Evolutionary conservation across 2,797 vertebrate species (phyloP).

Genomic region (Thalassophryne amazonica): DNA sequence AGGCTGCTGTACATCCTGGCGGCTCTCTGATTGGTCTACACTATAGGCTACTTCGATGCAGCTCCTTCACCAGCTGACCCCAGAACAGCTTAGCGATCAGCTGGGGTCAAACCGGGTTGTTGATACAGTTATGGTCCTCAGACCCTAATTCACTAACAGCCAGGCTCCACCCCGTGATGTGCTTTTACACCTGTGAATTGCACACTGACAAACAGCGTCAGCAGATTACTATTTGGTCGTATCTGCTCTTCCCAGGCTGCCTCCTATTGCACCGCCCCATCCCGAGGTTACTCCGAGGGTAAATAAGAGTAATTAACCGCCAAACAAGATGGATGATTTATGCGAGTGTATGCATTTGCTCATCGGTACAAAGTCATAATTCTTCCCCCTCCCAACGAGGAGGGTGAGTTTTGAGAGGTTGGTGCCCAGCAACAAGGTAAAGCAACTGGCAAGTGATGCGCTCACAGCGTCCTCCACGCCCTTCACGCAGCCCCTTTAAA

Average conservation of each 20-base stretch:
- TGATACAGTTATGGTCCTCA: slow-evolving; percentile 48
- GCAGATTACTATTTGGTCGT: slow-evolving; percentile 73
- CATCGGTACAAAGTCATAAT: slow-evolving; percentile 73
- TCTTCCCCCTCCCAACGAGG: slow-evolving; percentile 45
- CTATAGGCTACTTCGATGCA: slow-evolving; percentile 34
- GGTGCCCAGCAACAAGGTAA: slow-evolving; percentile 45
- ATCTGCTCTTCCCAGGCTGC: slow-evolving; percentile 66
- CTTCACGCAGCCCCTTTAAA: slow-evolving; percentile 30
- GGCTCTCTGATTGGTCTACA: slow-evolving; percentile 48
- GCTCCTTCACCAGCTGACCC: slow-evolving; percentile 60
- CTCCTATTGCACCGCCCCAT: slow-evolving; percentile 65
- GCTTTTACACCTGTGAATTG: slow-evolving; percentile 58
- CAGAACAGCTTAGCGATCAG: slow-evolving; percentile 53
- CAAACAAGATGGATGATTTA: slow-evolving; percentile 77
- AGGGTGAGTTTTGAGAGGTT: slow-evolving; percentile 52
- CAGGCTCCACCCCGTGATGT: slow-evolving; percentile 46
- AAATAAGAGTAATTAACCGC: slow-evolving; percentile 78
- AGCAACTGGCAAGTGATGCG: slow-evolving; percentile 28
- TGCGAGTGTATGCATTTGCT: slow-evolving; percentile 68
- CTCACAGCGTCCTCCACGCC: slow-evolving; percentile 48
- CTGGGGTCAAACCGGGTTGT: slow-evolving; percentile 36
- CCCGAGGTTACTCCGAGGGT: slow-evolving; percentile 74
- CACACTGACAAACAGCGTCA: slow-evolving; percentile 65
- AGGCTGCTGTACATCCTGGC: slow-evolving; percentile 64
- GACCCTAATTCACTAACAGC: slow-evolving; percentile 57